Percentiles rank a stretch among this genome's conserved stretches.
These are phyloP conservation scores for Calyptomena viridis DNA, from an alignment of 2,113 vertebrate species.

Conservation along the genomic window DNA sequence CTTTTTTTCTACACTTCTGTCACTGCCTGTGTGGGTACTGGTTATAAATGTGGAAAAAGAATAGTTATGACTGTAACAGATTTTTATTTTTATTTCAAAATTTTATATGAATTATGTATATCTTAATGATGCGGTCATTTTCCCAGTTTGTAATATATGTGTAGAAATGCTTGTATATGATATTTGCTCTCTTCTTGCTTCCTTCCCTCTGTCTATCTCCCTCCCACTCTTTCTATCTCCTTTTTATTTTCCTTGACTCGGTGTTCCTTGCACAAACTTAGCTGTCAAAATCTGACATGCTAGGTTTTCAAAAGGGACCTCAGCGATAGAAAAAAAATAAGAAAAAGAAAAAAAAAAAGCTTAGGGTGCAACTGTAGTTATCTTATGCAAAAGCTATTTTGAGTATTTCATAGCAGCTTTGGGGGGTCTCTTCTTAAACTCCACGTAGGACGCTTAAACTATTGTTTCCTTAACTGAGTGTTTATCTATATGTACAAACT, in stretches of 20 bases:
- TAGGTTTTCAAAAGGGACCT: slow-evolving; percentile 74
- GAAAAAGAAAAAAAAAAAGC: slow-evolving; percentile 27
- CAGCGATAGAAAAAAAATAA: slow-evolving; percentile 48
- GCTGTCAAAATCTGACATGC: slow-evolving; percentile 81
- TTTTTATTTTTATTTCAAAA: slow-evolving; percentile 99
- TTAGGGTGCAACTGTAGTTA: slow-evolving; percentile 80
- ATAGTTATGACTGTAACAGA: slow-evolving; percentile 99
- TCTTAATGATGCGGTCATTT: slow-evolving; percentile 98
- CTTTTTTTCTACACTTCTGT: slow-evolving; percentile 97
- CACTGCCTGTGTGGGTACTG: slow-evolving; percentile 99
- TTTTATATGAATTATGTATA: slow-evolving; percentile 99
- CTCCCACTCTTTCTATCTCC: slow-evolving; percentile 63
- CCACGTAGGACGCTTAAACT: slow-evolving; percentile 87
- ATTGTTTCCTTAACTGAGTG: slow-evolving; percentile 88
- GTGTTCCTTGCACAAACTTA: slow-evolving; percentile 87
- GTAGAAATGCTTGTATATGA: slow-evolving; percentile 99
- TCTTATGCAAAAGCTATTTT: slow-evolving; percentile 88
- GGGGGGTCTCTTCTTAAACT: slow-evolving; percentile 78
- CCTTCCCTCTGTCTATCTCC: not conserved
- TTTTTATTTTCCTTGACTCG: slow-evolving; percentile 84
- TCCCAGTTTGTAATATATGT: slow-evolving; percentile 99
- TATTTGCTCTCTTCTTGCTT: slow-evolving; percentile 82
- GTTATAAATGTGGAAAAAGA: slow-evolving; percentile 96
- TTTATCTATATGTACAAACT: slow-evolving; percentile 94
- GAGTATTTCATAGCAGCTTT: slow-evolving; percentile 83